phyloP scores from a whole-genome alignment of 2,797 vertebrate genomes.

The Micropoecilia bifurca region DNA sequence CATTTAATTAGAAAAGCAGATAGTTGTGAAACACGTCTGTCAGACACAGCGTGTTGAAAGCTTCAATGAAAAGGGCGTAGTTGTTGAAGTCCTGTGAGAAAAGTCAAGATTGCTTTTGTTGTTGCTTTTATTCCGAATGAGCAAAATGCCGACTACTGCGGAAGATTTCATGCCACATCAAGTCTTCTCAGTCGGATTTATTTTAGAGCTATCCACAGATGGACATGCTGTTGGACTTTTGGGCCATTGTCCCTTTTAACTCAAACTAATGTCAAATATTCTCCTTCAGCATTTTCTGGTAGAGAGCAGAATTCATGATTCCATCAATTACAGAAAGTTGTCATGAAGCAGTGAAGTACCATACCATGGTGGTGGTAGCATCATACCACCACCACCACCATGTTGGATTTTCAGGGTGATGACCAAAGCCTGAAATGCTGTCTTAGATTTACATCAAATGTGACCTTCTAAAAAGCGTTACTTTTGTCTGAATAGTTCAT shows the following conservation, averaged over 20 bases:
- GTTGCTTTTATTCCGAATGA: not conserved
- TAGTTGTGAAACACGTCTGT: not conserved
- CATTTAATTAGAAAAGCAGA: constrained; percentile 23
- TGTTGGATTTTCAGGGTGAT: not conserved
- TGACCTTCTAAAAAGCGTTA: not conserved
- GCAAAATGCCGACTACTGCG: not conserved
- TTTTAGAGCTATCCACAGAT: not conserved
- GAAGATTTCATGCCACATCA: not conserved
- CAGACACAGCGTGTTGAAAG: not conserved
- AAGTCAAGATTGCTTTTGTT: not conserved
- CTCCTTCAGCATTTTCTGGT: not conserved
- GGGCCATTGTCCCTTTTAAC: not conserved
- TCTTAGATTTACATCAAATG: not conserved
- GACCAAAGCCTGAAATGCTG: not conserved
- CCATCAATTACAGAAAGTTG: not conserved
- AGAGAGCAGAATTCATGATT: not conserved
- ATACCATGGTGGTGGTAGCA: no score
- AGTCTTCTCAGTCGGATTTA: not conserved
- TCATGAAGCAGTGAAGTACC: no score
- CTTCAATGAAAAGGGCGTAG: constrained; percentile 7
- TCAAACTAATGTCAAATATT: not conserved
- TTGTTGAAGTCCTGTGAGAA: not conserved
- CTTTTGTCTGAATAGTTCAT: not conserved
- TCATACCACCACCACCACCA: not conserved
- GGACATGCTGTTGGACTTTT: not conserved